These are phyloP conservation scores for Semaprochilodus insignis DNA, from an alignment of 2,797 vertebrate species.

Conservation along the genomic window DNA sequence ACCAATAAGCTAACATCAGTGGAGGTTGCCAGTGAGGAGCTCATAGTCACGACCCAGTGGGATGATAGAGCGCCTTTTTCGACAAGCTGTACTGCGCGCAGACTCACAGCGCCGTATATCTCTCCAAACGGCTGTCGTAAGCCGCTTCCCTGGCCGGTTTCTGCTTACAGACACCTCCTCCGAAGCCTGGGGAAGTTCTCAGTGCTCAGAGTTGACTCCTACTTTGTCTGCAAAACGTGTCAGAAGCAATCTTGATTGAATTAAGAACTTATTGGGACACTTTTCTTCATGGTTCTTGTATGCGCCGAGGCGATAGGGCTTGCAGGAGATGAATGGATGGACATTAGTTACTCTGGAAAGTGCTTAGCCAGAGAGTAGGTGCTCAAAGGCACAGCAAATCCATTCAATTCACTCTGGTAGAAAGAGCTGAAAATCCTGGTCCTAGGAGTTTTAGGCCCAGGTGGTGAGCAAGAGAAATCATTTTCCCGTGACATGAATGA, in stretches of 20 bases:
- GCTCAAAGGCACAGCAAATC: constrained; percentile 44
- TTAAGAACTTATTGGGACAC: constrained; percentile 23
- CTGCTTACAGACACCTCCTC: constrained; percentile 12
- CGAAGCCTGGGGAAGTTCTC: constrained; percentile 5
- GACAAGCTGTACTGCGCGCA: constrained; percentile 83
- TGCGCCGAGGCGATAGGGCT: constrained; percentile 26
- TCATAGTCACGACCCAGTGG: constrained; percentile 66
- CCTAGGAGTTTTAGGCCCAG: constrained; percentile 17
- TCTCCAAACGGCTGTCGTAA: constrained; percentile 62
- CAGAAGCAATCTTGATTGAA: constrained; percentile 35
- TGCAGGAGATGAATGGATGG: constrained; percentile 30
- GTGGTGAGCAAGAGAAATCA: constrained; percentile 26
- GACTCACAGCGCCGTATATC: constrained; percentile 82
- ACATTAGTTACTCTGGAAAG: constrained; percentile 4
- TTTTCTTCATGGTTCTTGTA: background rate
- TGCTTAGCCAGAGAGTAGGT: constrained; percentile 23
- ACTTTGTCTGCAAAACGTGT: constrained; percentile 42
- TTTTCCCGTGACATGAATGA: constrained; percentile 38
- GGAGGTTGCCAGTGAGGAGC: constrained; percentile 59
- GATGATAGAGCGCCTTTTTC: constrained; percentile 82
- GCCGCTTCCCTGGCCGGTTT: background rate
- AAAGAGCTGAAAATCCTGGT: constrained; percentile 8
- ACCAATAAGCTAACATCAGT: constrained; percentile 65
- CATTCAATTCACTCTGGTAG: constrained; percentile 17
- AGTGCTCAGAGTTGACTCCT: background rate